Percentiles rank a stretch among this genome's conserved stretches.
phyloP scores from a whole-genome alignment of 2,888 invertebrate genomes.

The Epirrhoe alternata region DNA sequence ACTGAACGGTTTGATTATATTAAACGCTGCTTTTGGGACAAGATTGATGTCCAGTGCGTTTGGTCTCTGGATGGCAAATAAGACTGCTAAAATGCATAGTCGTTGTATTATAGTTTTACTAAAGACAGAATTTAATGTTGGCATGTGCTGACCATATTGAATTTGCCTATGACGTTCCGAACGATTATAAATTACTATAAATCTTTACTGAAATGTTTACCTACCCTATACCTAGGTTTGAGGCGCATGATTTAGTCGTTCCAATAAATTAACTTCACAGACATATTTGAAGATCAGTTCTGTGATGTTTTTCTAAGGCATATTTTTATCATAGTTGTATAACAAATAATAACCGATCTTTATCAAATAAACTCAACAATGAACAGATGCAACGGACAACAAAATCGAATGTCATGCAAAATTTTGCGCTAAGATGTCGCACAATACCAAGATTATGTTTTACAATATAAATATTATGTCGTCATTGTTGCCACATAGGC shows the following conservation, averaged over 20 bases:
- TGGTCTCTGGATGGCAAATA: conserved; percentile 25
- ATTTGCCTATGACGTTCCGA: too few species aligned
- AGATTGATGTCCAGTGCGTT: conserved; percentile 39
- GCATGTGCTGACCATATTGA: too few species aligned
- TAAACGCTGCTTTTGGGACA: conserved; percentile 51
- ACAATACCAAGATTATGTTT: conserved; percentile 64
- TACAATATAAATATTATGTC: conserved; percentile 76
- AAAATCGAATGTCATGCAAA: conserved; percentile 64
- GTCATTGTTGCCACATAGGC: conserved; percentile 67
- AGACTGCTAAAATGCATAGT: background rate
- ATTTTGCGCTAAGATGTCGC: conserved; percentile 56
- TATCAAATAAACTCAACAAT: conserved; percentile 22
- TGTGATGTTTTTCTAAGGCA: background rate
- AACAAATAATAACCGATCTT: conserved; percentile 20
- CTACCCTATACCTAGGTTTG: too few species aligned
- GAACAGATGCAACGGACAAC: conserved; percentile 44
- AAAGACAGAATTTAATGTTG: too few species aligned
- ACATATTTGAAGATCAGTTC: background rate
- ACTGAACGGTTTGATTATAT: conserved; percentile 58
- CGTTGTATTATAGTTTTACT: too few species aligned
- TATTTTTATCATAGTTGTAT: conserved; percentile 13
- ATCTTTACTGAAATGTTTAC: too few species aligned
- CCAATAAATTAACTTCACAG: background rate
- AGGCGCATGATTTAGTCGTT: background rate
- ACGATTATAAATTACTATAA: too few species aligned